These are phyloP conservation scores for Chanos chanos DNA, from an alignment of 2,797 vertebrate genomes.

Conservation along the genomic window DNA sequence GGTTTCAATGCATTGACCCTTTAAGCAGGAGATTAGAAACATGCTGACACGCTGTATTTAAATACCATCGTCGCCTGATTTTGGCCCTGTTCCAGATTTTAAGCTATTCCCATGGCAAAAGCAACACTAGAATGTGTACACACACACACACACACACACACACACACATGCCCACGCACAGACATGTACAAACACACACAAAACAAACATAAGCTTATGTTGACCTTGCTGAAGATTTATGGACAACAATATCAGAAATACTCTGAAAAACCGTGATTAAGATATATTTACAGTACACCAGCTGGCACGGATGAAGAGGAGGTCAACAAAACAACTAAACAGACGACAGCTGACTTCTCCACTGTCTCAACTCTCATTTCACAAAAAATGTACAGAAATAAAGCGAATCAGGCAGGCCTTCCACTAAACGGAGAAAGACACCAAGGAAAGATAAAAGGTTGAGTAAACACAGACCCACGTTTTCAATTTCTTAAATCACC, in stretches of 20 bases:
- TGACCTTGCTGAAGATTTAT: slow-evolving; percentile 8
- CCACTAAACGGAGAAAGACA: too few relatives aligned
- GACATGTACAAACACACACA: too few relatives aligned
- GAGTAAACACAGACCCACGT: background rate
- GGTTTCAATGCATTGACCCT: background rate
- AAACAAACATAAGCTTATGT: background rate
- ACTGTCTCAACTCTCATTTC: too few relatives aligned
- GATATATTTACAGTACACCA: background rate
- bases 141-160: slow-evolving; percentile 20
- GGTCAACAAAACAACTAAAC: background rate
- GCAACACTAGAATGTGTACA: background rate
- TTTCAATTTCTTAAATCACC: background rate
- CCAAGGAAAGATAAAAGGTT: background rate
- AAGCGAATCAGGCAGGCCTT: background rate
- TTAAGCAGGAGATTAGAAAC: slow-evolving; percentile 12
- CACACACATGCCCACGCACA: background rate
- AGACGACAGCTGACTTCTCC: too few relatives aligned
- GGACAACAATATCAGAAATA: background rate
- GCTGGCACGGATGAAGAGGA: background rate
- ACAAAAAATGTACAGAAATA: background rate
- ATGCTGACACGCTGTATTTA: slow-evolving; percentile 13
- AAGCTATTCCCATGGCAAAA: slow-evolving; percentile 3
- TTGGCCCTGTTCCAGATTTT: slow-evolving; percentile 17
- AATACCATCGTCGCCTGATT: slow-evolving; percentile 7
- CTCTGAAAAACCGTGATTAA: slow-evolving; percentile 7